Percentiles rank a stretch among this genome's conserved stretches.
Evolutionary conservation across 2,888 invertebrate genomes (phyloP).

Genomic region (Boloria euphrosyne): DNA sequence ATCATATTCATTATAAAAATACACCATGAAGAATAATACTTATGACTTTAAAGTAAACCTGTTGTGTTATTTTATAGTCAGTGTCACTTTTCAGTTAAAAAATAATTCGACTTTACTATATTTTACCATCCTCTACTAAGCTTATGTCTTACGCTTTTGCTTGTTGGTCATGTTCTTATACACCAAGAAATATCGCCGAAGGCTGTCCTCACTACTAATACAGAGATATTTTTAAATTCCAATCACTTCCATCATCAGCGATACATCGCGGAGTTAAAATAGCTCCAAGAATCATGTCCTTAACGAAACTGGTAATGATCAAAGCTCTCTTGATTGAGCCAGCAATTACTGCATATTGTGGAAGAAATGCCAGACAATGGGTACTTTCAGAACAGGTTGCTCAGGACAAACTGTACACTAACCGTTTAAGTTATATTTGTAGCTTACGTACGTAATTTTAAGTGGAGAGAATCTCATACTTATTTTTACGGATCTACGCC

Average conservation of each 20-base stretch:
- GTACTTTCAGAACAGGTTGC: slow-evolving; percentile 14
- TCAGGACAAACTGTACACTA: slow-evolving; percentile 13
- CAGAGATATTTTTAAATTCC: slow-evolving; percentile 35
- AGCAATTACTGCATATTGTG: slow-evolving; percentile 9
- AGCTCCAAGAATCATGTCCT: slow-evolving; percentile 13
- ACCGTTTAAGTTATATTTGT: slow-evolving; percentile 14
- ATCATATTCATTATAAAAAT: no score
- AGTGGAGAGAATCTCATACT: not conserved
- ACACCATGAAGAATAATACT: no score
- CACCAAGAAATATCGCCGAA: slow-evolving; percentile 31
- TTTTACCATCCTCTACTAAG: not conserved
- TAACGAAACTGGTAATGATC: slow-evolving; percentile 28
- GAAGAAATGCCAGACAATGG: slow-evolving; percentile 25
- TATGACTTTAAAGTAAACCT: no score
- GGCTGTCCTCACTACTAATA: slow-evolving; percentile 34
- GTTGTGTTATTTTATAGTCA: no score
- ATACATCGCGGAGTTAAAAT: slow-evolving; percentile 25
- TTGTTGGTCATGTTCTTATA: slow-evolving; percentile 26
- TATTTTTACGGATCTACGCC: no score
- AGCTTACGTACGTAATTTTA: slow-evolving; percentile 5
- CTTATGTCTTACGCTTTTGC: slow-evolving; percentile 6
- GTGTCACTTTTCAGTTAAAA: not conserved
- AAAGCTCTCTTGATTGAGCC: slow-evolving; percentile 8
- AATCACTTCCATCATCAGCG: slow-evolving; percentile 27
- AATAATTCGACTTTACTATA: not conserved